These are phyloP conservation scores for Chesias legatella DNA, from an alignment of 2,888 invertebrate species.

Conservation along the genomic window DNA sequence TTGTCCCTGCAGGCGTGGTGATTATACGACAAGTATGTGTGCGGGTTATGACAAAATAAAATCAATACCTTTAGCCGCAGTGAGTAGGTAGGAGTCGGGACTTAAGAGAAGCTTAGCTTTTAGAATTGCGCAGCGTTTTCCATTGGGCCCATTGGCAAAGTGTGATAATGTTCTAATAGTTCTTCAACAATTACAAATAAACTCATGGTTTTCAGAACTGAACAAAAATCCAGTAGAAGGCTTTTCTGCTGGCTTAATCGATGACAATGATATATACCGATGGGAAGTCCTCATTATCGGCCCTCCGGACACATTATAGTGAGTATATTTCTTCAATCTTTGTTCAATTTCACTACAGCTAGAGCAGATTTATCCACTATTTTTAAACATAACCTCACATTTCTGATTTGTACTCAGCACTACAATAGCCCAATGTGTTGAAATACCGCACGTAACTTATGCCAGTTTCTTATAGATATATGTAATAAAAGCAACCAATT, in stretches of 20 bases:
- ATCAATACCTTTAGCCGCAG: slow-evolving; percentile 63
- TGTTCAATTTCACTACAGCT: slow-evolving; percentile 5
- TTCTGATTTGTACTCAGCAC: slow-evolving; percentile 11
- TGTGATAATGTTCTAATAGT: slow-evolving; percentile 4
- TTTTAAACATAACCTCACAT: slow-evolving; percentile 30
- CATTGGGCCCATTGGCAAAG: slow-evolving; percentile 44
- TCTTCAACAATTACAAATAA: slow-evolving; percentile 2
- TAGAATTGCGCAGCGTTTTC: slow-evolving; percentile 35
- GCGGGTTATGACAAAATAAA: slow-evolving; percentile 44
- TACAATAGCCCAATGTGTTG: background rate
- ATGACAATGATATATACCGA: slow-evolving; percentile 99
- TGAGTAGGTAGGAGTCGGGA: slow-evolving; percentile 64
- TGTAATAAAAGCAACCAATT: too few relatives aligned
- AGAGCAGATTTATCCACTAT: slow-evolving; percentile 19
- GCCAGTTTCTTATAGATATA: too few relatives aligned
- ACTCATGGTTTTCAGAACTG: slow-evolving; percentile 87
- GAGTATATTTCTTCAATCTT: slow-evolving; percentile 70
- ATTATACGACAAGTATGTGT: slow-evolving; percentile 9
- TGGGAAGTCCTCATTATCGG: slow-evolving; percentile 99
- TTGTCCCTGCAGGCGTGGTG: slow-evolving; percentile 9
- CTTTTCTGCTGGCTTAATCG: slow-evolving; percentile 99
- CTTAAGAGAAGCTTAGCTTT: slow-evolving; percentile 44
- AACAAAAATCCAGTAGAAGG: slow-evolving; percentile 99
- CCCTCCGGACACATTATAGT: slow-evolving; percentile 99
- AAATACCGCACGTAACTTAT: too few relatives aligned